These are phyloP conservation scores for Limenitis camilla DNA, from an alignment of 2,888 invertebrate genomes.

Conservation along the genomic window DNA sequence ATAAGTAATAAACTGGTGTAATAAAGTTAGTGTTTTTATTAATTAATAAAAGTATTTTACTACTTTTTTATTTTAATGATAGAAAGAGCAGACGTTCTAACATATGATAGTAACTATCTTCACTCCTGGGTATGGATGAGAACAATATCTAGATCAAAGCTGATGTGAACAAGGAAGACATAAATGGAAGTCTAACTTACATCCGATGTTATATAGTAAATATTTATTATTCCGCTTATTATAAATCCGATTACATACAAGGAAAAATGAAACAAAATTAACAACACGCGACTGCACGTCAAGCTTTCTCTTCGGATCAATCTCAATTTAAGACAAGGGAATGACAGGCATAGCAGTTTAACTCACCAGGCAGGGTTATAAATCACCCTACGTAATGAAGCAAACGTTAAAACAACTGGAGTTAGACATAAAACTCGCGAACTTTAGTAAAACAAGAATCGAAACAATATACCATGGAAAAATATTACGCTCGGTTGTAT, in stretches of 20 bases:
- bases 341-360: constrained; percentile 72
- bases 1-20: constrained; percentile 1
- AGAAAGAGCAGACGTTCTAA: too few relatives aligned
- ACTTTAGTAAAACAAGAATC: constrained; percentile 20
- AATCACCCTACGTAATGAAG: constrained; percentile 69
- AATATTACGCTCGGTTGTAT: background rate
- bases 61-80: too few relatives aligned
- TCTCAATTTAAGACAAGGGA: constrained; percentile 71
- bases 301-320: constrained; percentile 56
- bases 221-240: too few relatives aligned
- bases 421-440: constrained; percentile 30
- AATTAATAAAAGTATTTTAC: too few relatives aligned
- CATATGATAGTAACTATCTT: too few relatives aligned
- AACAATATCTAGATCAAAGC: too few relatives aligned
- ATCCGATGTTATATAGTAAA: too few relatives aligned
- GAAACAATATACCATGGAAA: constrained; percentile 5
- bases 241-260: background rate
- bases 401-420: constrained; percentile 58
- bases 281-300: constrained; percentile 43
- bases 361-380: constrained; percentile 68
- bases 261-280: constrained; percentile 32
- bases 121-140: too few relatives aligned
- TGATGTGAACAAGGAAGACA: too few relatives aligned
- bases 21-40: background rate
- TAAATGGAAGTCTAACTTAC: too few relatives aligned